Evolutionary conservation across 2,797 vertebrate species (phyloP), one percentile per base, ranked within the genome.

Genomic region (Salarias fasciatus): DNA sequence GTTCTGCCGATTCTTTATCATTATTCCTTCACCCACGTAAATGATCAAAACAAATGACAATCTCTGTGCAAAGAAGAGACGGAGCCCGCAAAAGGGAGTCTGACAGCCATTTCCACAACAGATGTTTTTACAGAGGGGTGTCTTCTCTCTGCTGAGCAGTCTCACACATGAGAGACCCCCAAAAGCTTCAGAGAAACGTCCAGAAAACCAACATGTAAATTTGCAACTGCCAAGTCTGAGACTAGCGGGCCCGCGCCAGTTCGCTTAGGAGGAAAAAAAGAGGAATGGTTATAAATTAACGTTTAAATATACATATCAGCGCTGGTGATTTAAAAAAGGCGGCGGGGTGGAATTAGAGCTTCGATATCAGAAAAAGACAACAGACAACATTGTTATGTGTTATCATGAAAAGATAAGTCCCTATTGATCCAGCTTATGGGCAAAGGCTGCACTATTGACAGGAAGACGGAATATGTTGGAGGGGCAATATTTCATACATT

Each of bases 391-490:
- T 89, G 91, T 95, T 94, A 93, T 88, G 92, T 91, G 94, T 95
- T 94, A 95, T 94, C 95, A 94, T 94, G 94, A 94, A 89, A 95
- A 94, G 93, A 95, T 96, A 94, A 95, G 93, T 92, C 92, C 89
- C 84, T 95, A 98, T 98, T 75, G 96, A 98, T 95, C 94, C 79
- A 84, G 92, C 93, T 95, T 94, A 94, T 95, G 94, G 94, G 95
- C 90, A 93, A 93, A 93, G 90, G 94, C 94, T 95, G 93, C 36
- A 81, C 89, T 96, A 97, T 98, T 96, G 96, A 96, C 95, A 96
- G 92, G 93, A 96, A 97, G 95, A 97, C 95, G 93, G 94, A 97
- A 95, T 92, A 94, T 92, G 93, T 95, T 89, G 91, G 89, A 93
- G 91, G 82, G 85, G 90, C 93, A 86, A 95, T 97, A 95, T 96